These are phyloP conservation scores for Cryptoblepharus egeriae DNA, from an alignment of 2,797 vertebrate species.

Conservation along the genomic window DNA sequence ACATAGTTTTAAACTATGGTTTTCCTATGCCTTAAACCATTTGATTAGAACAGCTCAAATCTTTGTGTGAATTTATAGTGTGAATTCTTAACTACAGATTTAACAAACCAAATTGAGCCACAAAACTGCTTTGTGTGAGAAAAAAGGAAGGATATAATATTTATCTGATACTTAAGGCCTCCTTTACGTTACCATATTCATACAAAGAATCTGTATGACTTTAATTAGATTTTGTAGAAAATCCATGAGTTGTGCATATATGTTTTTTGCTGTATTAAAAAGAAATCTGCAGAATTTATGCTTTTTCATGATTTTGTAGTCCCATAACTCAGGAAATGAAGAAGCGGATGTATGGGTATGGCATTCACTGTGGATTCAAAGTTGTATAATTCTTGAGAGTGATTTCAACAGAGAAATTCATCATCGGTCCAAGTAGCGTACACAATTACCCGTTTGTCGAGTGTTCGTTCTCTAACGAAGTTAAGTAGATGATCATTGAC, in stretches of 20 bases:
- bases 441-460: slow-evolving; percentile 90
- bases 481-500: slow-evolving; percentile 96
- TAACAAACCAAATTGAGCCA: too few species aligned
- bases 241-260: neutral
- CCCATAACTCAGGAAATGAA: neutral
- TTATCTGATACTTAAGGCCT: neutral
- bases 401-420: neutral
- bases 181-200: too few species aligned
- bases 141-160: neutral
- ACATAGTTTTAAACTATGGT: too few species aligned
- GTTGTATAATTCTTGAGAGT: neutral
- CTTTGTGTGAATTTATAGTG: too few species aligned
- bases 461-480: slow-evolving; percentile 94
- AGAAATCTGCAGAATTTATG: neutral
- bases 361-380: neutral
- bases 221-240: neutral
- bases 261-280: neutral
- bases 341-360: neutral
- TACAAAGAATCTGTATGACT: too few species aligned
- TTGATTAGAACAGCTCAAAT: too few species aligned
- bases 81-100: too few species aligned
- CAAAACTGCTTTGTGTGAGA: neutral
- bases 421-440: neutral
- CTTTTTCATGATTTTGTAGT: too few species aligned
- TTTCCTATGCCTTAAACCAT: too few species aligned